Conservation (phyloP, 2,113 vertebrate genomes). For the Caranx melampygus region DNA sequence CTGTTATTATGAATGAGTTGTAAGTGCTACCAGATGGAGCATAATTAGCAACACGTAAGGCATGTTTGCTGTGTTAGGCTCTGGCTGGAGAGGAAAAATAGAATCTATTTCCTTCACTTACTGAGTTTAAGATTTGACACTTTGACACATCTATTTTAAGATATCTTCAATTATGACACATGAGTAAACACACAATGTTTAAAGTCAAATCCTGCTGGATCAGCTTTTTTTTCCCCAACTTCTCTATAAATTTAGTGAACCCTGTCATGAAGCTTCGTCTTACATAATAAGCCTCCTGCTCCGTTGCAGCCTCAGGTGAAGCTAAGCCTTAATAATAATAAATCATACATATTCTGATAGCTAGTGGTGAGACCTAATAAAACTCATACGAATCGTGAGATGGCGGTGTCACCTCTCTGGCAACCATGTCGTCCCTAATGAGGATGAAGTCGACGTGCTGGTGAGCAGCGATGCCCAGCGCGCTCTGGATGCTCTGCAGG, state of each 20-base stretch:
- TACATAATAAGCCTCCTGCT: constrained; percentile 21
- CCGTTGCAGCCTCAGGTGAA: not conserved
- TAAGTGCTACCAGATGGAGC: not conserved
- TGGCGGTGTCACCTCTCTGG: constrained; percentile 88
- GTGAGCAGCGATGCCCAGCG: constrained; percentile 83
- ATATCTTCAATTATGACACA: not conserved
- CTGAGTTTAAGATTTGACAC: constrained; percentile 1
- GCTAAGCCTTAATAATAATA: constrained; percentile 4
- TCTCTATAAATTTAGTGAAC: constrained; percentile 13
- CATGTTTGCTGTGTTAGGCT: not conserved
- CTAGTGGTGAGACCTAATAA: constrained; percentile 47
- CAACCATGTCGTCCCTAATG: constrained; percentile 91
- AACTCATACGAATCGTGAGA: constrained; percentile 57
- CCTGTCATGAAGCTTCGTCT: not conserved
- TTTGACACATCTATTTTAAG: not conserved
- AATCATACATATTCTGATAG: constrained; percentile 35
- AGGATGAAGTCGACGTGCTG: constrained; percentile 88
- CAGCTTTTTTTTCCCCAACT: constrained; percentile 3
- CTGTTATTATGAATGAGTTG: not conserved
- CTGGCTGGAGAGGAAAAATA: not conserved
- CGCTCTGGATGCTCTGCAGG: constrained; percentile 87
- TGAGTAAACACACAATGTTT: not conserved
- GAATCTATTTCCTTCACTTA: not conserved
- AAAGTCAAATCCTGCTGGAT: not conserved
- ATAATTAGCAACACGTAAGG: not conserved